Conservation (phyloP, 2,113 vertebrate genomes). For the Stigmatopora nigra region DNA sequence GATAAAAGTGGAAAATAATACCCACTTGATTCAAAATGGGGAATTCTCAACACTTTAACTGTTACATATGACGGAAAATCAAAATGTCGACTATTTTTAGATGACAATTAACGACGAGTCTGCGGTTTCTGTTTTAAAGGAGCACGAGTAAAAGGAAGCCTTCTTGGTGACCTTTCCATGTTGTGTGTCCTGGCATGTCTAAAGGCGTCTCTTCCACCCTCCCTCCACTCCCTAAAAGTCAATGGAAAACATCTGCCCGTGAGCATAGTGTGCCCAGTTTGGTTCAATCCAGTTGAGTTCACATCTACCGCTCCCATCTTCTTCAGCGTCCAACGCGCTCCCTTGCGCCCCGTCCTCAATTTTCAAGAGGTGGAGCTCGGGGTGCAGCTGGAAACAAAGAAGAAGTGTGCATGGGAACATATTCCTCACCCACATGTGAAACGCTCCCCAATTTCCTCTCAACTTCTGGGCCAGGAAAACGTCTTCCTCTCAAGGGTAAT, state of each 20-base stretch:
- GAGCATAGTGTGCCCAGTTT: constrained; percentile 64
- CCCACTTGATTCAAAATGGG: too few relatives aligned
- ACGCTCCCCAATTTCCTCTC: constrained; percentile 48
- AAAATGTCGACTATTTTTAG: neutral
- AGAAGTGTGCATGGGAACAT: constrained; percentile 65
- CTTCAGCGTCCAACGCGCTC: constrained; percentile 49
- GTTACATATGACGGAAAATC: neutral
- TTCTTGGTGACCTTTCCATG: constrained; percentile 39
- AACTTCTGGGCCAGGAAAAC: constrained; percentile 57
- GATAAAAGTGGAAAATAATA: too few relatives aligned
- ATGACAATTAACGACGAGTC: neutral
- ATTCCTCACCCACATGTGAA: constrained; percentile 68
- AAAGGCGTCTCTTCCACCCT: constrained; percentile 36
- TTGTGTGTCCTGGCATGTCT: constrained; percentile 48
- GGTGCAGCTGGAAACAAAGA: constrained; percentile 67
- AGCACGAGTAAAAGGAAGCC: constrained; percentile 10
- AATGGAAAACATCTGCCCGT: constrained; percentile 67
- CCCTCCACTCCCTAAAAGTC: constrained; percentile 53
- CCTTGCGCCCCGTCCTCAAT: constrained; percentile 61
- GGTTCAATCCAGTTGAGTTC: constrained; percentile 40
- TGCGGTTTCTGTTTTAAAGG: neutral
- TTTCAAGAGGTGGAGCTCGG: constrained; percentile 60
- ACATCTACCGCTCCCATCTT: constrained; percentile 55
- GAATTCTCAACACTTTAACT: too few relatives aligned
- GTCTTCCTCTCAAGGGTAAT: constrained; percentile 52